A percentile compares a stretch with the other conserved stretches of the same genome.
Conservation (phyloP, 2,797 vertebrate genomes). For the Ataeniobius toweri region DNA sequence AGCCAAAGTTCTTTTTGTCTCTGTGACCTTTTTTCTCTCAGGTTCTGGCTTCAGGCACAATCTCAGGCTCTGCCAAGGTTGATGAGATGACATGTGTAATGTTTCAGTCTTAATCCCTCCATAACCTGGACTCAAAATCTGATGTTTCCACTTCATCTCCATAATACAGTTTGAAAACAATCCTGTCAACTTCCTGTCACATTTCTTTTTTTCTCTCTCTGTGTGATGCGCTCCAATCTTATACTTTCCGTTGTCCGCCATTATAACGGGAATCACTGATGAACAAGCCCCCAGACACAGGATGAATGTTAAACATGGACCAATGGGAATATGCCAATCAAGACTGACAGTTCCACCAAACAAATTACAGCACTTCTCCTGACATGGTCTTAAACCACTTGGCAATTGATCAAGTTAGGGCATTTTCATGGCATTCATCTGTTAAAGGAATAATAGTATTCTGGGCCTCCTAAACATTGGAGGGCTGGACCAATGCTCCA, state of each 20-base stretch:
- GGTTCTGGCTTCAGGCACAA: background rate
- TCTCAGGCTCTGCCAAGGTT: background rate
- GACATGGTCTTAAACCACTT: background rate
- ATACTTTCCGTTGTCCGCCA: background rate
- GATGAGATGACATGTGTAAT: background rate
- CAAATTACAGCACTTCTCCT: background rate
- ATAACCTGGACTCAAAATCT: background rate
- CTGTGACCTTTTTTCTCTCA: background rate
- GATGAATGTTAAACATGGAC: background rate
- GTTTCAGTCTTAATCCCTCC: background rate
- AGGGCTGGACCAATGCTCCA: background rate
- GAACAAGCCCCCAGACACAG: background rate
- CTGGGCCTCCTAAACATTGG: background rate
- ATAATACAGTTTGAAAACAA: background rate
- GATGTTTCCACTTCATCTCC: background rate
- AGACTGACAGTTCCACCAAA: background rate
- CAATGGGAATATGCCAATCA: background rate
- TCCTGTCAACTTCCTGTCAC: too few relatives aligned
- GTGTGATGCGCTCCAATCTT: background rate
- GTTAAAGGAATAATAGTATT: background rate
- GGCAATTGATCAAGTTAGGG: background rate
- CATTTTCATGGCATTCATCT: background rate
- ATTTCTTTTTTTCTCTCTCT: too few relatives aligned
- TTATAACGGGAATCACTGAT: background rate
- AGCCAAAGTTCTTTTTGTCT: background rate